phyloP scores from a whole-genome alignment of 2,888 invertebrate species.

The Nemurella pictetii region DNA sequence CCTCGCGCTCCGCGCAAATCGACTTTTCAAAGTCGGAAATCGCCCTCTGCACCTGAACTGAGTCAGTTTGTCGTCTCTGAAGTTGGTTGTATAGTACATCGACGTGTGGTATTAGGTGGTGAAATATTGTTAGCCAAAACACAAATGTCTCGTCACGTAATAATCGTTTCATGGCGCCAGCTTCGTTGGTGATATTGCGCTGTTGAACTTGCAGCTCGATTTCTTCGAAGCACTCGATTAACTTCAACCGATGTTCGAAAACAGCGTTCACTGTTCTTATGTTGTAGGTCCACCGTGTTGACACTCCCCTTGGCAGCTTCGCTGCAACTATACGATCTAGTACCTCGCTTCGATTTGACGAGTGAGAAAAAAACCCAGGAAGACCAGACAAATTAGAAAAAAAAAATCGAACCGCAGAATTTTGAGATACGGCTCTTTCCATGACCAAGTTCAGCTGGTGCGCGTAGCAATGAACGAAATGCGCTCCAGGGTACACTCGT shows the following conservation, averaged over 20 bases:
- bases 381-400: conserved; percentile 45
- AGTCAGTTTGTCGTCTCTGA: conserved; percentile 38
- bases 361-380: conserved; percentile 46
- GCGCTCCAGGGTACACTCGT: conserved; percentile 43
- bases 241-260: conserved; percentile 42
- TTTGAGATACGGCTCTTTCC: conserved; percentile 43
- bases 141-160: conserved; percentile 39
- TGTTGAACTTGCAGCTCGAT: conserved; percentile 37
- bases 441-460: conserved; percentile 45
- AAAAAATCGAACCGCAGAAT: conserved; percentile 46
- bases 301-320: conserved; percentile 36
- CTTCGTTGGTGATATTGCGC: conserved; percentile 31
- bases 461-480: conserved; percentile 45
- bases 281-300: conserved; percentile 43
- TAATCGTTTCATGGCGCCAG: background rate
- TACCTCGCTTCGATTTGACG: conserved; percentile 42
- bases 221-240: conserved; percentile 45
- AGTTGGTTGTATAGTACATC: conserved; percentile 44
- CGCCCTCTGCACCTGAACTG: conserved; percentile 29
- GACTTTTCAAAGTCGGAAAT: conserved; percentile 39
- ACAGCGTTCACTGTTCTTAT: conserved; percentile 40
- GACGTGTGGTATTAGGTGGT: conserved; percentile 45
- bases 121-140: conserved; percentile 46
- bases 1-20: conserved; percentile 35
- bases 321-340: conserved; percentile 42